These are phyloP conservation scores for Harpagoxenus sublaevis DNA, from an alignment of 2,888 invertebrate species.

Conservation along the genomic window DNA sequence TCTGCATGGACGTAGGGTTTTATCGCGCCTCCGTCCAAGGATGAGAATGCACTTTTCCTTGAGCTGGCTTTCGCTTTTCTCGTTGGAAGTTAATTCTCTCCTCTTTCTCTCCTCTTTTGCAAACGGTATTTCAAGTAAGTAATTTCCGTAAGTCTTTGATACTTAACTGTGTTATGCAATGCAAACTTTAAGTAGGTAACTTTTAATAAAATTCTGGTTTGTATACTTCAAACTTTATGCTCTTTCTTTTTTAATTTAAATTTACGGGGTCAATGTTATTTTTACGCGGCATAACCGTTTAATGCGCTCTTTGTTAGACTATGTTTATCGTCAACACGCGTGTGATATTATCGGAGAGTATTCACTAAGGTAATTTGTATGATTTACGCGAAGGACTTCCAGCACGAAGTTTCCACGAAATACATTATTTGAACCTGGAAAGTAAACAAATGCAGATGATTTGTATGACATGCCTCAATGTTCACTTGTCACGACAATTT, in stretches of 20 bases:
- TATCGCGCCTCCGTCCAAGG: slow-evolving; percentile 55
- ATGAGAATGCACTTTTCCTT: slow-evolving; percentile 48
- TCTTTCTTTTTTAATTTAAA: background rate
- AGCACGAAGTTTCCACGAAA: slow-evolving; percentile 48
- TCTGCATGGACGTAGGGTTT: slow-evolving; percentile 61
- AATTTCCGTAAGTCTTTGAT: slow-evolving; percentile 38
- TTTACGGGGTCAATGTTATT: background rate
- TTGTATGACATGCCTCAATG: slow-evolving; percentile 35
- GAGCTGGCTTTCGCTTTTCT: slow-evolving; percentile 55
- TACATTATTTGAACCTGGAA: slow-evolving; percentile 39
- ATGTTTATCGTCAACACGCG: slow-evolving; percentile 8
- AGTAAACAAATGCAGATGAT: slow-evolving; percentile 56
- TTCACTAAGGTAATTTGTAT: slow-evolving; percentile 33
- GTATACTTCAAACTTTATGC: background rate
- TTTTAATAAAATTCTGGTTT: slow-evolving; percentile 27
- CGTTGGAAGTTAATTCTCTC: slow-evolving; percentile 14
- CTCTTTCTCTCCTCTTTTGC: slow-evolving; percentile 14
- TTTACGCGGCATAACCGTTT: background rate
- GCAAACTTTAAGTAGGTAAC: background rate
- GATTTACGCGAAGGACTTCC: slow-evolving; percentile 54
- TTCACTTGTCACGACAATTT: slow-evolving; percentile 37
- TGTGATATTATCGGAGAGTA: slow-evolving; percentile 4
- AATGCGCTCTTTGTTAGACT: slow-evolving; percentile 12
- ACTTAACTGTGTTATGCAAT: slow-evolving; percentile 14
- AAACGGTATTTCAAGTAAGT: slow-evolving; percentile 17